A percentile compares a stretch with the other conserved stretches of the same genome.
Conservation (phyloP, 2,797 vertebrate genomes). For the Mus caroli region DNA sequence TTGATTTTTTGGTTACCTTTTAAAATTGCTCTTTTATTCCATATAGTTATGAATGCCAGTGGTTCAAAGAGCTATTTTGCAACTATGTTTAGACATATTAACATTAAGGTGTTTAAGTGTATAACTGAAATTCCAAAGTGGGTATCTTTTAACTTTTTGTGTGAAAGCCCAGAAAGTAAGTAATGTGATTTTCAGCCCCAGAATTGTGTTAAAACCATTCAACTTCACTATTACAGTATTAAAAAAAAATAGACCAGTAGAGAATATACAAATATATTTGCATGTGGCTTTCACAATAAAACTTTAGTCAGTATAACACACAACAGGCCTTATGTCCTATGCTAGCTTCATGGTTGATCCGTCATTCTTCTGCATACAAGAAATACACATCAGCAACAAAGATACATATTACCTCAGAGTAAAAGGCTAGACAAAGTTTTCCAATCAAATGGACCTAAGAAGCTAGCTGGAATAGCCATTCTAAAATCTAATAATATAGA, state of each 20-base stretch:
- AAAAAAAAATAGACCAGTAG: not conserved
- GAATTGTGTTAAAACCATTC: not conserved
- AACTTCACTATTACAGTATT: not conserved
- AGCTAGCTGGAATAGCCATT: too few relatives aligned
- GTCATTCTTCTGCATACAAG: too few relatives aligned
- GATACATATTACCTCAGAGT: too few relatives aligned
- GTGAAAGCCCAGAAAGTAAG: not conserved
- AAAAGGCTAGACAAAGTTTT: too few relatives aligned
- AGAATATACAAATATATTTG: not conserved
- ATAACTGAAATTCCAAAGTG: not conserved
- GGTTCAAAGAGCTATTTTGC: not conserved
- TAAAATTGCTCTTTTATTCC: slow-evolving; percentile 45
- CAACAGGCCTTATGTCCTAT: not conserved
- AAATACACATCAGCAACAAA: too few relatives aligned
- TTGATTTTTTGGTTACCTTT: not conserved
- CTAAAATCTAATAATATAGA: too few relatives aligned
- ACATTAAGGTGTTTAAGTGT: slow-evolving; percentile 13
- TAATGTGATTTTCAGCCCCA: not conserved
- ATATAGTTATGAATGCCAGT: not conserved
- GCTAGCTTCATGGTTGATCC: not conserved
- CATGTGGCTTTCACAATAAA: not conserved
- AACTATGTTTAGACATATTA: slow-evolving; percentile 8
- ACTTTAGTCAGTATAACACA: not conserved
- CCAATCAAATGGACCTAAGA: too few relatives aligned
- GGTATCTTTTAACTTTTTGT: not conserved